Conservation (phyloP, 2,888 invertebrate species). For the Apantesis nais region DNA sequence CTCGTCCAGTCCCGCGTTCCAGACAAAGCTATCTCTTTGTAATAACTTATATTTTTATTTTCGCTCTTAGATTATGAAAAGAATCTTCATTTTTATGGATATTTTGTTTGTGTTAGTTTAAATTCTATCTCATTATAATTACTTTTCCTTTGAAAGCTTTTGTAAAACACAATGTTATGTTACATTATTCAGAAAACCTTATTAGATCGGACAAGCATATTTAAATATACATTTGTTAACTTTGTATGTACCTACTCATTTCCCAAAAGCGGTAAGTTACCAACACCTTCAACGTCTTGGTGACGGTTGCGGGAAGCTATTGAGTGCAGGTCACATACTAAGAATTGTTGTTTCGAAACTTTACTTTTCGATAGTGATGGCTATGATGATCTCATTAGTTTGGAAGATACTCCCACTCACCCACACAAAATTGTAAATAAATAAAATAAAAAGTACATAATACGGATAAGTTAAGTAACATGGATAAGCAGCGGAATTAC, state of each 20-base stretch:
- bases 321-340: no score
- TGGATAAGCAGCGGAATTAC: no score
- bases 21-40: constrained; percentile 22
- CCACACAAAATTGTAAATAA: no score
- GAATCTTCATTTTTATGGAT: constrained; percentile 11
- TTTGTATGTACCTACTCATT: no score
- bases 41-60: constrained; percentile 28
- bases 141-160: constrained; percentile 3
- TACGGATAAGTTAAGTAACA: no score
- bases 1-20: constrained; percentile 9
- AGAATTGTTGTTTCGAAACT: no score
- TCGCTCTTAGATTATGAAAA: constrained; percentile 29
- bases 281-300: no score
- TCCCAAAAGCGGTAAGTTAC: not conserved
- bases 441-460: no score
- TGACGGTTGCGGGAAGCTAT: no score
- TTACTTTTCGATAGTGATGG: no score
- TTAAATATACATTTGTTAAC: not conserved
- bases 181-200: not conserved
- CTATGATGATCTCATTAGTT: no score
- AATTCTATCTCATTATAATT: constrained; percentile 2
- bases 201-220: not conserved
- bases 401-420: no score
- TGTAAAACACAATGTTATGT: not conserved
- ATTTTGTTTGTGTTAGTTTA: constrained; percentile 5